Percentiles rank a stretch among this genome's conserved stretches.
Evolutionary conservation across 2,113 vertebrate genomes (phyloP).

Genomic region (Panthera uncia): DNA sequence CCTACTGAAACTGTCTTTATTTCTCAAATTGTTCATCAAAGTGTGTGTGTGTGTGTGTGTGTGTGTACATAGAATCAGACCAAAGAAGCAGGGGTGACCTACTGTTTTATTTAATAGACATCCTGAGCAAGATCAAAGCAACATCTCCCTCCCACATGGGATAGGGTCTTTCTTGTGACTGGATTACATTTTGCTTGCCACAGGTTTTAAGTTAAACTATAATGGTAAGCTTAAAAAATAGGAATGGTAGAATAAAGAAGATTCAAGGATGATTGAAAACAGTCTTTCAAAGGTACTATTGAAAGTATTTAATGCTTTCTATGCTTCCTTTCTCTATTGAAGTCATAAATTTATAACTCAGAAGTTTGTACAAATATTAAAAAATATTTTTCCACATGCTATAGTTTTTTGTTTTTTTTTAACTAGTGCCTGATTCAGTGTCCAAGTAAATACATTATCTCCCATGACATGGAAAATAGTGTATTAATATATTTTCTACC

Average conservation of each 20-base stretch:
- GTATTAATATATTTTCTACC: not conserved
- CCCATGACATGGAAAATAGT: not conserved
- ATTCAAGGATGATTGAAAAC: not conserved
- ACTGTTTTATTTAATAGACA: not conserved
- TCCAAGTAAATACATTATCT: conserved; percentile 24
- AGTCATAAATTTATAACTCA: not conserved
- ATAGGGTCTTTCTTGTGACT: not conserved
- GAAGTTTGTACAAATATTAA: not conserved
- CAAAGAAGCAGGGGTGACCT: not conserved
- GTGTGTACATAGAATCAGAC: not conserved
- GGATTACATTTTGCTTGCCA: not conserved
- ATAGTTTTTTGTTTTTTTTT: not conserved
- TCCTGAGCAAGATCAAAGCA: not conserved
- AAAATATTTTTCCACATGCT: not conserved
- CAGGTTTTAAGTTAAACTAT: not conserved
- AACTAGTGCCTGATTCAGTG: not conserved
- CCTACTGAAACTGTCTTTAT: not conserved
- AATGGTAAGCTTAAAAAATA: not conserved
- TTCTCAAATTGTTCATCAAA: not conserved
- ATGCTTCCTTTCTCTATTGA: not conserved
- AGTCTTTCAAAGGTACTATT: not conserved
- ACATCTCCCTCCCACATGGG: not conserved
- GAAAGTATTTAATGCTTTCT: not conserved
- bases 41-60: not conserved
- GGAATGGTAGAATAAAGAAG: not conserved